Conservation (phyloP, 2,888 invertebrate genomes). For the Nephrotoma appendiculata region DNA sequence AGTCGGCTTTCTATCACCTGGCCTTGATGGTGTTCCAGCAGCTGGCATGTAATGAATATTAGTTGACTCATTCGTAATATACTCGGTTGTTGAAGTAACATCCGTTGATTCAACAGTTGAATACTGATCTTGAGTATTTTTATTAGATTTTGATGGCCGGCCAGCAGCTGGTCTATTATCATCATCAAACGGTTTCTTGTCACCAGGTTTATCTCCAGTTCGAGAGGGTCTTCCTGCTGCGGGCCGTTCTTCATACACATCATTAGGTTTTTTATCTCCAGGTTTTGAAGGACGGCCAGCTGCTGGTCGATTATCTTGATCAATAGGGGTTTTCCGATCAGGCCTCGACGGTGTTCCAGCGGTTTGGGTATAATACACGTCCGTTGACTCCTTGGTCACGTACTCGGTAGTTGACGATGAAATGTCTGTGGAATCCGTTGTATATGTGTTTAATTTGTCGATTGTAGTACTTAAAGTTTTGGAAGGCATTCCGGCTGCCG, state of each 20-base stretch:
- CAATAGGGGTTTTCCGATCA: neutral
- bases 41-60: neutral
- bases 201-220: neutral
- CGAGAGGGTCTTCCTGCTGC: neutral
- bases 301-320: neutral
- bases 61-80: neutral
- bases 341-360: neutral
- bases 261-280: neutral
- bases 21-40: neutral
- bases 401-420: neutral
- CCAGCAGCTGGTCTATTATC: neutral
- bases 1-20: neutral
- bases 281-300: slow-evolving; percentile 1
- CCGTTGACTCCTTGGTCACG: neutral
- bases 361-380: neutral
- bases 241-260: neutral
- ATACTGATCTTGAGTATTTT: neutral
- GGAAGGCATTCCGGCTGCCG: neutral
- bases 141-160: neutral
- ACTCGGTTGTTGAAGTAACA: neutral
- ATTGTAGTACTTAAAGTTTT: neutral
- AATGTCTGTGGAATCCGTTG: neutral
- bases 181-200: neutral
- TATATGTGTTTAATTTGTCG: neutral
- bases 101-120: neutral